Conservation (phyloP, 2,797 vertebrate species). For the Poecilia gillii region DNA sequence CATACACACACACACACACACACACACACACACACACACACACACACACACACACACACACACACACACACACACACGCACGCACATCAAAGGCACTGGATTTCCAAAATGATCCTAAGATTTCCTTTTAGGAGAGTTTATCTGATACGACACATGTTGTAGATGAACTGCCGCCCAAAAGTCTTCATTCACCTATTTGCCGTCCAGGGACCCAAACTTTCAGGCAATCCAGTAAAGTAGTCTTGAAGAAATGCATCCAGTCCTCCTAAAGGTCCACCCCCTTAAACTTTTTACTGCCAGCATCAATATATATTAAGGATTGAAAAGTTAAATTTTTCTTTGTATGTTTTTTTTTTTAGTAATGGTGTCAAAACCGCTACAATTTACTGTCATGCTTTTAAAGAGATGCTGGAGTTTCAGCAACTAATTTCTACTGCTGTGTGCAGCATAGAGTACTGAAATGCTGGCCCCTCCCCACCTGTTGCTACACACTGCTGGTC, state of each 20-base stretch:
- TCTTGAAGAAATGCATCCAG: not conserved
- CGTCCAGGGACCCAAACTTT: not conserved
- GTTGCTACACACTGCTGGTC: not conserved
- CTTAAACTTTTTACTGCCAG: not conserved
- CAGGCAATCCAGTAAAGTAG: not conserved
- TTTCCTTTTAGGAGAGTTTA: not conserved
- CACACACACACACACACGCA: too few relatives aligned
- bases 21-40: too few relatives aligned
- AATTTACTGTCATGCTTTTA: not conserved
- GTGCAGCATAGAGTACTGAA: not conserved
- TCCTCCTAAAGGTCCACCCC: not conserved
- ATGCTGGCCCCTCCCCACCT: not conserved
- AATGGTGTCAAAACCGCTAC: not conserved
- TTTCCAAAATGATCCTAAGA: not conserved
- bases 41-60: constrained; percentile 1
- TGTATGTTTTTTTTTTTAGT: not conserved
- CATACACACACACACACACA: not conserved
- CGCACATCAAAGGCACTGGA: constrained; percentile 21
- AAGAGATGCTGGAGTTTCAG: not conserved
- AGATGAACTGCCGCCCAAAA: not conserved
- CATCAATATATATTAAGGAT: not conserved
- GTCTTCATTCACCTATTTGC: not conserved
- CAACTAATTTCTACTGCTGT: not conserved
- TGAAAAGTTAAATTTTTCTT: not conserved
- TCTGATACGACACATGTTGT: not conserved